Percentiles rank a stretch among this genome's conserved stretches.
phyloP scores from a whole-genome alignment of 2,113 vertebrate species.

The Chionis minor region DNA sequence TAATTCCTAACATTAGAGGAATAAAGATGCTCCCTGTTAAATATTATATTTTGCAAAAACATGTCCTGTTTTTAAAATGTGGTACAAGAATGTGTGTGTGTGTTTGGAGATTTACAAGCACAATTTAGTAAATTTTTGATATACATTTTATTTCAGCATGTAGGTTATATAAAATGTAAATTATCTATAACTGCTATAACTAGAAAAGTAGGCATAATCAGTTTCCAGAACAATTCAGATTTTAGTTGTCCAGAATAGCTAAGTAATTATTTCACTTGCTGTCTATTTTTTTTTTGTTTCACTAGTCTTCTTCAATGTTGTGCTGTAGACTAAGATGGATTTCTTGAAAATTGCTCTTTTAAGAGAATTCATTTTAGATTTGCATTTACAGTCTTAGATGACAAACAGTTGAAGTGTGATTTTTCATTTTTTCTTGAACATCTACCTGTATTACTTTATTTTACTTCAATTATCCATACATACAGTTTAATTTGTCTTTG shows the following conservation, averaged over 20 bases:
- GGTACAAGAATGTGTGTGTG: neutral
- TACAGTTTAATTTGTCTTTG: neutral
- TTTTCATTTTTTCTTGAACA: neutral
- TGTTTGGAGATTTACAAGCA: neutral
- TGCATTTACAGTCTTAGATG: neutral
- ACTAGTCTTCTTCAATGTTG: neutral
- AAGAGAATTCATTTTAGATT: neutral
- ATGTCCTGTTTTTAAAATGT: neutral
- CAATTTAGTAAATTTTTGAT: fast-evolving
- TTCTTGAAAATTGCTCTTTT: neutral
- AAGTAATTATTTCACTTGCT: neutral
- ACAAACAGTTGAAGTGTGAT: neutral
- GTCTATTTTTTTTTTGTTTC: neutral
- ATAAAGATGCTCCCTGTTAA: neutral
- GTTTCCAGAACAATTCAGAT: neutral
- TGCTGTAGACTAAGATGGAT: neutral
- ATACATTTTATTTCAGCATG: neutral
- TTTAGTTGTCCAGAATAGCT: neutral
- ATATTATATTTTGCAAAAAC: neutral
- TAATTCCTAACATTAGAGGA: neutral
- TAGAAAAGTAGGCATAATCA: neutral
- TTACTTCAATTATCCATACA: neutral
- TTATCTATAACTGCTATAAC: neutral
- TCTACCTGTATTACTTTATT: neutral
- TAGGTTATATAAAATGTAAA: neutral